phyloP scores from a whole-genome alignment of 2,888 invertebrate genomes.

The Troides oblongomaculatus region DNA sequence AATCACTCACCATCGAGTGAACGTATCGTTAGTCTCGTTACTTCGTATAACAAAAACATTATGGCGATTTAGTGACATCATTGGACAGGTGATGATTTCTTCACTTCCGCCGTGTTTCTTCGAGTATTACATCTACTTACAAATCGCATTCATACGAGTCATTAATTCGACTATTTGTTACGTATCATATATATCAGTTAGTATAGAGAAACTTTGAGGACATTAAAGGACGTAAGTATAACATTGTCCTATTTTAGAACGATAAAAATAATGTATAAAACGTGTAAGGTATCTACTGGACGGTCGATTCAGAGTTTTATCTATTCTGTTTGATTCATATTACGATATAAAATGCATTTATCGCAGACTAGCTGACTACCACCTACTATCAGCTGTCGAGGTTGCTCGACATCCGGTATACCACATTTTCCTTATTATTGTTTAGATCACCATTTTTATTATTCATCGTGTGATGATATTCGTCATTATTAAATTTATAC shows the following conservation, averaged over 20 bases:
- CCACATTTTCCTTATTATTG: slow-evolving; percentile 28
- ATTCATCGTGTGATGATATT: slow-evolving; percentile 12
- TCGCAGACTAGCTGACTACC: slow-evolving; percentile 42
- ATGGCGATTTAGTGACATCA: too few species aligned
- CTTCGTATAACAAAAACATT: too few species aligned
- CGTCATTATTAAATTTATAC: slow-evolving; percentile 2
- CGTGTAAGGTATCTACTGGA: slow-evolving; percentile 15
- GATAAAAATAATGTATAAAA: slow-evolving; percentile 31
- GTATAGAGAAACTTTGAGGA: too few species aligned
- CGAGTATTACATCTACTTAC: too few species aligned
- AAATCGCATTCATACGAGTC: too few species aligned
- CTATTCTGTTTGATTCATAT: slow-evolving; percentile 27
- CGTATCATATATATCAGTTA: too few species aligned
- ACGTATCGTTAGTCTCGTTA: too few species aligned
- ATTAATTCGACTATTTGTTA: too few species aligned
- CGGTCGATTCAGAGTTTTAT: slow-evolving; percentile 32
- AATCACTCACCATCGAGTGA: too few species aligned
- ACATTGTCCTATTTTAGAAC: slow-evolving; percentile 2
- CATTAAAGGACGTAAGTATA: background rate
- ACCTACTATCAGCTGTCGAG: slow-evolving; percentile 25
- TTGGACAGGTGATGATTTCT: too few species aligned
- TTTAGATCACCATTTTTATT: slow-evolving; percentile 12
- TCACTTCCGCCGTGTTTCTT: too few species aligned
- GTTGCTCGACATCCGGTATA: slow-evolving; percentile 12
- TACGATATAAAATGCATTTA: slow-evolving; percentile 28